These are phyloP conservation scores for Nettapus auritus DNA, from an alignment of 2,113 vertebrate species.

Conservation along the genomic window DNA sequence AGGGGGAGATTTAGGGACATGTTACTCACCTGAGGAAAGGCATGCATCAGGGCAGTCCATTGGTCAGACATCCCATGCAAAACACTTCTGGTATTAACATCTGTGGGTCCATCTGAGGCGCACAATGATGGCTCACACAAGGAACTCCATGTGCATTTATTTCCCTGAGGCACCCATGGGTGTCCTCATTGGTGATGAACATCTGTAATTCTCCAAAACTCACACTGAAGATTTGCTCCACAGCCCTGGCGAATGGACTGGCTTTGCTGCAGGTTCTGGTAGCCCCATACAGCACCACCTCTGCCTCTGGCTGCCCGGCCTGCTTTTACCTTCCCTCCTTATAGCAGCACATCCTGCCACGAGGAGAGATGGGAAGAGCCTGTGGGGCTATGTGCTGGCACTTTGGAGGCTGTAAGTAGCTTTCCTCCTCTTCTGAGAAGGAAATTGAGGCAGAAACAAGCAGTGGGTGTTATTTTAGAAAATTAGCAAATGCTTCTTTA, in stretches of 20 bases:
- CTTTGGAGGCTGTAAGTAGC: fast-evolving
- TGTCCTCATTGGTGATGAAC: neutral
- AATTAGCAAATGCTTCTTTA: slow-evolving; percentile 57
- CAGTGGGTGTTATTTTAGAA: neutral
- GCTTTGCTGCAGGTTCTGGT: neutral
- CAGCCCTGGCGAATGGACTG: neutral
- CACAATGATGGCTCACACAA: neutral
- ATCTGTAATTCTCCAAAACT: neutral
- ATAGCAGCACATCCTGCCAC: fast-evolving
- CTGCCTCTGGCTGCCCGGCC: neutral
- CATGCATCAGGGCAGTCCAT: fast-evolving
- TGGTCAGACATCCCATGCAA: fast-evolving
- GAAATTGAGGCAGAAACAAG: neutral
- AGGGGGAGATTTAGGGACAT: neutral
- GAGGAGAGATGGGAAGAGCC: fast-evolving
- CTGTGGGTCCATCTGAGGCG: neutral
- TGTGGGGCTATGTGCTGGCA: neutral
- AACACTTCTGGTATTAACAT: neutral
- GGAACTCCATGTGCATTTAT: neutral
- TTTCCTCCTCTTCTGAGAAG: neutral
- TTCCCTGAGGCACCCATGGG: neutral
- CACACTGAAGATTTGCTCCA: neutral
- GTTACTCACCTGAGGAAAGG: neutral
- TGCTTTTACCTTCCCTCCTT: neutral
- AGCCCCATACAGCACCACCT: neutral